Conservation (phyloP, 1,140 invertebrate genomes). For the Lordiphosa clarofinis region DNA sequence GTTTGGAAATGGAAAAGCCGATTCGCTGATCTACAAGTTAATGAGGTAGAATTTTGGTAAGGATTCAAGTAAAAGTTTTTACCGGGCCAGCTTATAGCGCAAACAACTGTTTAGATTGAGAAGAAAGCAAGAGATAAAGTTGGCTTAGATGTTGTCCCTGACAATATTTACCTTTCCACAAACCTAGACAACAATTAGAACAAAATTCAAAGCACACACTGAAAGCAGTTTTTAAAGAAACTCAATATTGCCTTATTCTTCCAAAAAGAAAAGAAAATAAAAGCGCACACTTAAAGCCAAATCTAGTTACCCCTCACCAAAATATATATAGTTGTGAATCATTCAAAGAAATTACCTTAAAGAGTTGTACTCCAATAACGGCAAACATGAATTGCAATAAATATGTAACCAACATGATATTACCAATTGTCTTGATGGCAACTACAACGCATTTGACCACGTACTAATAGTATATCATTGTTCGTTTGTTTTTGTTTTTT, state of each 20-base stretch:
- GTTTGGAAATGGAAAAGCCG: conserved; percentile 30
- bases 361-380: conserved; percentile 99
- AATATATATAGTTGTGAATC: conserved; percentile 10
- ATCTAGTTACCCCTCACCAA: conserved; percentile 56
- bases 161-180: conserved; percentile 14
- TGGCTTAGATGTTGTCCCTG: background rate
- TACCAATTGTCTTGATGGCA: conserved; percentile 99
- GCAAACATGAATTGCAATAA: conserved; percentile 99
- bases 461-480: conserved; percentile 84
- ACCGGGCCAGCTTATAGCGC: conserved; percentile 3
- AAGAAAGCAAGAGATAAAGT: conserved; percentile 14
- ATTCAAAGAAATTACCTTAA: conserved; percentile 90
- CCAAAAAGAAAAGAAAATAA: conserved; percentile 15
- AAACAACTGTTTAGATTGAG: conserved; percentile 11
- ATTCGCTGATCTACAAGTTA: conserved; percentile 6
- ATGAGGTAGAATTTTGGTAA: conserved; percentile 19
- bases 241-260: conserved; percentile 24
- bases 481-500: conserved; percentile 39
- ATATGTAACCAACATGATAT: conserved; percentile 99
- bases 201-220: conserved; percentile 62
- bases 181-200: conserved; percentile 31
- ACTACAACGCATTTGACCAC: conserved; percentile 99
- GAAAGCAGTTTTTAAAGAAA: conserved; percentile 33
- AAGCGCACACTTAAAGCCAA: conserved; percentile 69
- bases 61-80: conserved; percentile 1